Conservation (phyloP, 2,888 invertebrate species). For the Crocallis elinguaria region DNA sequence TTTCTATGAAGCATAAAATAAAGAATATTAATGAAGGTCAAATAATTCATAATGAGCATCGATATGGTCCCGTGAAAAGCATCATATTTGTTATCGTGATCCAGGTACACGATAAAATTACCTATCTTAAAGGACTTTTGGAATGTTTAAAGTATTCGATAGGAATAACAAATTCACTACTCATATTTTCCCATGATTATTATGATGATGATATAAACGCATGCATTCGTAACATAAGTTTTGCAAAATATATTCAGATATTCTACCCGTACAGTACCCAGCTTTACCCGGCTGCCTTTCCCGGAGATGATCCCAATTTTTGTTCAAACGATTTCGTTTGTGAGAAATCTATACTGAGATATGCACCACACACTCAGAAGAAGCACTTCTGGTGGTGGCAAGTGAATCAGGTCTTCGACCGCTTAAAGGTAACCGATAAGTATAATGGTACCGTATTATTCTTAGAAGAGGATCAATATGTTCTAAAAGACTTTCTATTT, state of each 20-base stretch:
- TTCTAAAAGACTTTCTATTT: constrained; percentile 53
- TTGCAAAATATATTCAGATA: constrained; percentile 53
- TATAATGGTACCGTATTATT: constrained; percentile 44
- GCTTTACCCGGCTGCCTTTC: constrained; percentile 52
- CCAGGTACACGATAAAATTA: constrained; percentile 49
- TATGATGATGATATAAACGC: constrained; percentile 42
- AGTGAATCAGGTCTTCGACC: constrained; percentile 52
- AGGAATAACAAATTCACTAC: constrained; percentile 46
- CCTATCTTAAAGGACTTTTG: constrained; percentile 46
- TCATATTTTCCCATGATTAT: constrained; percentile 52
- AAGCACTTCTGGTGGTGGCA: constrained; percentile 67
- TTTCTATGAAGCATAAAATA: constrained; percentile 41
- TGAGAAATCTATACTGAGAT: constrained; percentile 35
- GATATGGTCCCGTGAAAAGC: constrained; percentile 17
- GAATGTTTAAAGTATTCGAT: constrained; percentile 41
- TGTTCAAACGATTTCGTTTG: constrained; percentile 49
- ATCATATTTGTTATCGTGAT: constrained; percentile 48
- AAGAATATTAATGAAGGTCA: constrained; percentile 45
- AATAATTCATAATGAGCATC: constrained; percentile 37
- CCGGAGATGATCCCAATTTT: constrained; percentile 48
- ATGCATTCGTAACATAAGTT: constrained; percentile 34
- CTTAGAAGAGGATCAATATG: constrained; percentile 48
- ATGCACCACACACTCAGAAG: constrained; percentile 42
- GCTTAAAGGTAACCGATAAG: constrained; percentile 35
- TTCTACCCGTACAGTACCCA: constrained; percentile 54